phyloP scores from a whole-genome alignment of 1,140 invertebrate species.

The Rhyzopertha dominica region DNA sequence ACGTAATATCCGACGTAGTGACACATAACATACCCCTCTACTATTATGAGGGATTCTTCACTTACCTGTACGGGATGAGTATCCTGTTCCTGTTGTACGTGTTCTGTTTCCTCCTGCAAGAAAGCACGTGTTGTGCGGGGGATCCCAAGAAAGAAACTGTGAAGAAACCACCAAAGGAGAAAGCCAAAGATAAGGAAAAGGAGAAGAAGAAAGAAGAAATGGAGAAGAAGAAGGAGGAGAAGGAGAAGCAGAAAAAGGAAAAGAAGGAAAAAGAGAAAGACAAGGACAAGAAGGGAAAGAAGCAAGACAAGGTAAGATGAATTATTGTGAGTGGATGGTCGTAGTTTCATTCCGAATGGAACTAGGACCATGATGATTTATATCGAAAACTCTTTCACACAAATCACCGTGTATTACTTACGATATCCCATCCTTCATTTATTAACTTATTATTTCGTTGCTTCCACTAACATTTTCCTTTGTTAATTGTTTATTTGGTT shows the following conservation, averaged over 20 bases:
- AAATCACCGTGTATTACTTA: too few species aligned
- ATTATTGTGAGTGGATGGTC: slow-evolving; percentile 39
- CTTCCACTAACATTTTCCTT: slow-evolving; percentile 18
- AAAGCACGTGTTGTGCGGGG: slow-evolving; percentile 74
- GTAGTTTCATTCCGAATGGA: slow-evolving; percentile 41
- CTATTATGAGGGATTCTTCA: slow-evolving; percentile 95
- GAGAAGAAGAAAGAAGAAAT: slow-evolving; percentile 65
- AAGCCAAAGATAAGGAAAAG: slow-evolving; percentile 56
- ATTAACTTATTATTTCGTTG: slow-evolving; percentile 10
- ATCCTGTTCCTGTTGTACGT: slow-evolving; percentile 95
- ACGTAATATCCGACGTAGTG: slow-evolving; percentile 88
- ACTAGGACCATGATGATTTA: too few species aligned
- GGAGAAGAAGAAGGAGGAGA: slow-evolving; percentile 55
- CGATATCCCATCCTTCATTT: too few species aligned
- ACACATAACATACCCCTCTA: slow-evolving; percentile 87
- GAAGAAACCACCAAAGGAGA: slow-evolving; percentile 45
- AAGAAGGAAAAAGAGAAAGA: slow-evolving; percentile 45
- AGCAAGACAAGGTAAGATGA: slow-evolving; percentile 51
- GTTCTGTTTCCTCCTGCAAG: slow-evolving; percentile 92
- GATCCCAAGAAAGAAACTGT: slow-evolving; percentile 52
- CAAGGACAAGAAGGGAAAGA: slow-evolving; percentile 53
- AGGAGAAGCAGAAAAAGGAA: slow-evolving; percentile 58
- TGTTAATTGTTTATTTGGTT: slow-evolving; percentile 42
- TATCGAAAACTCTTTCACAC: too few species aligned
- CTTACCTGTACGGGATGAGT: slow-evolving; percentile 92